Base-by-base conservation (phyloP, 2,888 invertebrate genomes). In the Mylabris sibirica region DNA sequence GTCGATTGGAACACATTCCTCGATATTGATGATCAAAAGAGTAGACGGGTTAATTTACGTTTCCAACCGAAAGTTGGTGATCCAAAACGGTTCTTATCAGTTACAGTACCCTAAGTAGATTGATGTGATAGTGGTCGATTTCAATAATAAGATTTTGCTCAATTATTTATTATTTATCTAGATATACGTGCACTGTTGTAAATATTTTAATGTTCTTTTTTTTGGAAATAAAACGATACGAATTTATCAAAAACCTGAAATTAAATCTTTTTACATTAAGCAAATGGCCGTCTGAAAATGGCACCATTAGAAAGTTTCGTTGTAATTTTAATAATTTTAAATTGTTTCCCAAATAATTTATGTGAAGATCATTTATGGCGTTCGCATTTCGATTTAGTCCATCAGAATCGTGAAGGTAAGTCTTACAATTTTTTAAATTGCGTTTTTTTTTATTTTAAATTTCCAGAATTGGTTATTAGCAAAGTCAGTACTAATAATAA, bases 1-100 rank as follows among this genome's bases (percentile, higher is more conserved):
- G 87, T 94, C 8, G 95, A 95, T 80, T 94, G 94, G 94, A 95
- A 95, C 79, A 90, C 92, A 65, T 95, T 95, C 79, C 86, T 95
- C 20, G 94, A 94, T 84, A 94, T 95, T 3, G 95, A 94, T 12
- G 89, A 90, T 74, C 92, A 92, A 24, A 92, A 90, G 49, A 86
- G 85, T 14, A 89, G 88, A 41, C 90, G 92, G 85, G 92, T 95
- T 0, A 92, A 93, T 77, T 89, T 95, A 75, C 89, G 93, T 78
- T 92, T 95, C 77, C 90, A 92, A 75, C 94, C 94, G 0, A 93
- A 92, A 85, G 88, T 91, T 57, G 95, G 95, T 0, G 93, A 95
- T 83, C 91, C 93, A 24, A 90, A 91, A 74, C 89, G 92, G 84
- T 95, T 95, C 82, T 84, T 92, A 75, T 90, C 92, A 35, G 90